These are phyloP conservation scores for Conus ventricosus DNA, from an alignment of 1,140 invertebrate genomes.

Conservation along the genomic window DNA sequence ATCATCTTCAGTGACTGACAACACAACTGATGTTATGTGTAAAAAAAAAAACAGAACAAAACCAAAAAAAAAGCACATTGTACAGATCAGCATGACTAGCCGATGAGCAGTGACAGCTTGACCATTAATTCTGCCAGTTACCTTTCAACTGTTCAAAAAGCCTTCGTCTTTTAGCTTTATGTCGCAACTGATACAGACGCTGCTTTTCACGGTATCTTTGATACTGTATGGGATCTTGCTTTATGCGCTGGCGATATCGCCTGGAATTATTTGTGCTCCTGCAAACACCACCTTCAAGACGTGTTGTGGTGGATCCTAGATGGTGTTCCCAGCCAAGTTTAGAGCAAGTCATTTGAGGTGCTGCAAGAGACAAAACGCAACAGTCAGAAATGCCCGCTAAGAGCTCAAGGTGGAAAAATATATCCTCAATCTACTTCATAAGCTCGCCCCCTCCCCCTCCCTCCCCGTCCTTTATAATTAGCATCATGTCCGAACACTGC, in stretches of 20 bases:
- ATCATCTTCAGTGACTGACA: too few relatives aligned
- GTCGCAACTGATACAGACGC: constrained; percentile 12
- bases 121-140: neutral
- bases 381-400: neutral
- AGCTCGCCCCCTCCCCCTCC: too few relatives aligned
- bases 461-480: too few relatives aligned
- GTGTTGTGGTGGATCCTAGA: neutral
- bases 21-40: too few relatives aligned
- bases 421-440: too few relatives aligned
- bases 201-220: constrained; percentile 9
- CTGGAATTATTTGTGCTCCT: constrained; percentile 10
- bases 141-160: neutral
- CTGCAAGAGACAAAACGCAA: neutral
- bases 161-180: neutral
- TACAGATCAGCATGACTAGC: too few relatives aligned
- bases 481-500: too few relatives aligned
- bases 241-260: neutral
- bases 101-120: too few relatives aligned
- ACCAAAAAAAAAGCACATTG: too few relatives aligned
- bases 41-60: too few relatives aligned
- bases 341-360: neutral
- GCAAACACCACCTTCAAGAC: neutral
- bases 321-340: neutral
- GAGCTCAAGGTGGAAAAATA: neutral
- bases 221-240: constrained; percentile 7